Conservation (phyloP, 2,113 vertebrate species). For the Mirza zaza region DNA sequence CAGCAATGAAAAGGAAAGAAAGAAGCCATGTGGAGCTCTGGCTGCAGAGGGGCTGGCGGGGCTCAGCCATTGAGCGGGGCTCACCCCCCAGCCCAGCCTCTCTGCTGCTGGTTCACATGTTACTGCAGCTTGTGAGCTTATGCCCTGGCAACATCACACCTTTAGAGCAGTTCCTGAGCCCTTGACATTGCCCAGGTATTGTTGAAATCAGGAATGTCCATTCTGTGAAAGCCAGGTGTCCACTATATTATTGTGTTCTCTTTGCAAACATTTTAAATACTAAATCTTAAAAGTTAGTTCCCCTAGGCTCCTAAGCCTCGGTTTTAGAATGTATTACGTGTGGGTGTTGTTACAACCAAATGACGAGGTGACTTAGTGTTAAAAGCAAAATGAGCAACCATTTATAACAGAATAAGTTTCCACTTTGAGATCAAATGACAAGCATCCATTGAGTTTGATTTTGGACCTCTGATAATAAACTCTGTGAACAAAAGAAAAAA, state of each 20-base stretch:
- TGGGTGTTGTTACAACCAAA: not conserved
- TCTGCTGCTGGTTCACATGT: not conserved
- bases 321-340: not conserved
- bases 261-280: not conserved
- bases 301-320: not conserved
- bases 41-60: accelerated
- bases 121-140: too few species aligned
- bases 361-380: not conserved
- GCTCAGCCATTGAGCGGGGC: too few species aligned
- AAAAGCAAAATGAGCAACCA: not conserved
- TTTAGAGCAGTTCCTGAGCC: not conserved
- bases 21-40: not conserved
- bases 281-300: not conserved
- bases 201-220: not conserved
- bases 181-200: not conserved
- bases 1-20: not conserved
- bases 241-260: not conserved
- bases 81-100: not conserved
- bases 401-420: not conserved
- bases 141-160: not conserved
- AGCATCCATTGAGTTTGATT: not conserved
- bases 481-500: not conserved
- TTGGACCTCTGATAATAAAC: not conserved
- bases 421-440: not conserved
- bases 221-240: not conserved